Percentiles rank a stretch among this genome's conserved stretches.
Conservation (phyloP, 2,888 invertebrate species). For the Onthophagus sagittarius region DNA sequence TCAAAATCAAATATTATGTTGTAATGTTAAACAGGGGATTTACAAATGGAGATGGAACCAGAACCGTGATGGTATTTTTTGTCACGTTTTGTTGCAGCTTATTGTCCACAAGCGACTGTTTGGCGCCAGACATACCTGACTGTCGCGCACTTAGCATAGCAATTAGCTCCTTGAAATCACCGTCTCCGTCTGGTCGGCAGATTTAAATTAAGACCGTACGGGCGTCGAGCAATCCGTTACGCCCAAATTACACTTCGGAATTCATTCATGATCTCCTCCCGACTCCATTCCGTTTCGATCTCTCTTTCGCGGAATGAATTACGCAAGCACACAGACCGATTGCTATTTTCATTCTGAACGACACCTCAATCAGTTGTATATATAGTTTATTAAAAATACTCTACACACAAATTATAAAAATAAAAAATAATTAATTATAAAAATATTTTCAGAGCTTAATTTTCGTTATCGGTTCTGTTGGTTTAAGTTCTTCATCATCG, state of each 20-base stretch:
- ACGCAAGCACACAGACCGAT: not conserved
- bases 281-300: not conserved
- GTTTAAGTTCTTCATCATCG: not conserved
- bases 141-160: conserved; percentile 44
- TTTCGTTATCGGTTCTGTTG: not conserved
- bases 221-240: not conserved
- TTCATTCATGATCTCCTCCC: not conserved
- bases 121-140: conserved; percentile 45
- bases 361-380: not conserved
- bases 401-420: not conserved
- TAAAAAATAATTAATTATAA: not conserved
- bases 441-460: not conserved
- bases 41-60: conserved; percentile 18
- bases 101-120: conserved; percentile 43
- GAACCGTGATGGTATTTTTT: conserved; percentile 23
- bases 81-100: conserved; percentile 42
- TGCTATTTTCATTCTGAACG: not conserved
- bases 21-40: conserved; percentile 24
- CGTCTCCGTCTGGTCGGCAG: not conserved
- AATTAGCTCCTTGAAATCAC: conserved; percentile 38
- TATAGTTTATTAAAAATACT: not conserved
- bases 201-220: not conserved
- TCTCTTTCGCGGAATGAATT: not conserved
- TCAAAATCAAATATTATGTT: not conserved
- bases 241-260: not conserved